Base-by-base conservation (phyloP, 2,113 vertebrate genomes). In the Enhydra lutris region DNA sequence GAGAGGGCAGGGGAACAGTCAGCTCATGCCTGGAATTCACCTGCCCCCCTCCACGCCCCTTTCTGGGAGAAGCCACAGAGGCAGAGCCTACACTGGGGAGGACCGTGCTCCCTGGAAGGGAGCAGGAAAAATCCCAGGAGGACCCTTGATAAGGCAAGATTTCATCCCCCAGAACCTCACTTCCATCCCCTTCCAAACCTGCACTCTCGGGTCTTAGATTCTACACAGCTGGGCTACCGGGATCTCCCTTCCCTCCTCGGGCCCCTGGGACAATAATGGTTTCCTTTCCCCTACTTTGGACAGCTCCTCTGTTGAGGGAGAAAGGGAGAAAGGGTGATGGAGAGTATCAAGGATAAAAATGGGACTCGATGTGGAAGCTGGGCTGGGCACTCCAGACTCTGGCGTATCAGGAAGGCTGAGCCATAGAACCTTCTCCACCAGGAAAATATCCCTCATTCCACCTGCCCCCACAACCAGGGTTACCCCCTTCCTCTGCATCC, bases 401-500 rank as follows among this genome's bases (percentile, higher is more conserved):
- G 23, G 15, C 13, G 67, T 8, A 0, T 74, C 42, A 11, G 26
- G 50, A 59, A n/a, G 65, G 10, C 29, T 55, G 50, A 45, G 57
- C 55, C 71, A 34, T 3, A 57, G 65, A 50, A 29, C 0, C 29
- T 14, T 23, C 15, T 24, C 23, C 17, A 31, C 47, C 85, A 92
- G 13, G 26, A 73, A 74, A 52, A 0, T 8, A 21, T 26, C 42
- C 24, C 74, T n/a, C 6, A 2, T 55, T 6, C 17, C 17, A 61
- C 50, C 1, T 0, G 4, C 14, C 20, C 31, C 4, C 14, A 17
- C 18, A n/a, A n/a, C 18, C 34, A 39, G 59, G 5, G 6, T 7
- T 6, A 34, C 4, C 3, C 12, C 17, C 24, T 14, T 31, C 20
- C 17, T n/a, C 52, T n/a, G 4, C 0, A 0, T 34, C 18, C 84